Percentiles rank a stretch among this genome's conserved stretches.
Evolutionary conservation across 2,888 invertebrate species (phyloP).

Genomic region (Toxonevra muliebris): DNA sequence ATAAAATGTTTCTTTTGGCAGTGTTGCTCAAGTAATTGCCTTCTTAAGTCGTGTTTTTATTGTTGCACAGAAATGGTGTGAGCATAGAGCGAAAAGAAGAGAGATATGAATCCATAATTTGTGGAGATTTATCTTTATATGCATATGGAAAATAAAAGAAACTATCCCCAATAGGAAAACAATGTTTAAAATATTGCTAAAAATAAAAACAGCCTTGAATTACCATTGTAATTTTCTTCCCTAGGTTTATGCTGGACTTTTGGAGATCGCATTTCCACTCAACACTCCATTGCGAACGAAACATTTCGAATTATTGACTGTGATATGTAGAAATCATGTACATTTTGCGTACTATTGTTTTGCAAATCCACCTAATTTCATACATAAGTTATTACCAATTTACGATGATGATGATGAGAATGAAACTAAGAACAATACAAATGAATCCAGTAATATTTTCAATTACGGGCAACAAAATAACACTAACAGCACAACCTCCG

Average conservation of each 20-base stretch:
- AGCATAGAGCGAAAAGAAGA: no score
- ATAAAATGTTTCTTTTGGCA: no score
- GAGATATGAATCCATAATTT: no score
- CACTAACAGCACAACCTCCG: background rate
- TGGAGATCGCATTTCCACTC: slow-evolving; percentile 55
- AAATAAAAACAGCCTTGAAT: background rate
- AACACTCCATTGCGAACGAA: slow-evolving; percentile 42
- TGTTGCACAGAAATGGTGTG: no score
- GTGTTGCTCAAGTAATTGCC: no score
- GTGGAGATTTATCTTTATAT: no score
- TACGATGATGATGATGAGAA: slow-evolving; percentile 51
- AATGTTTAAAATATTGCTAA: background rate
- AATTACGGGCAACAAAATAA: background rate
- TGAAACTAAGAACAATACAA: background rate
- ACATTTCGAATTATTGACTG: slow-evolving; percentile 51
- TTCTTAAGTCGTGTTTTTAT: no score
- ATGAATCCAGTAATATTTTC: background rate
- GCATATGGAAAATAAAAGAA: background rate
- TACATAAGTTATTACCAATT: slow-evolving; percentile 49
- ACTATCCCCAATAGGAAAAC: background rate
- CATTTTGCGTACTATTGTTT: slow-evolving; percentile 56
- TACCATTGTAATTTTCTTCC: slow-evolving; percentile 9
- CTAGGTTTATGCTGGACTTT: slow-evolving; percentile 55
- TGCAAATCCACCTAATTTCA: slow-evolving; percentile 52
- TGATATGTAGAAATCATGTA: slow-evolving; percentile 55